These are phyloP conservation scores for Ashinkailepas kermadecensis DNA, from an alignment of 2,888 invertebrate species.

Conservation along the genomic window DNA sequence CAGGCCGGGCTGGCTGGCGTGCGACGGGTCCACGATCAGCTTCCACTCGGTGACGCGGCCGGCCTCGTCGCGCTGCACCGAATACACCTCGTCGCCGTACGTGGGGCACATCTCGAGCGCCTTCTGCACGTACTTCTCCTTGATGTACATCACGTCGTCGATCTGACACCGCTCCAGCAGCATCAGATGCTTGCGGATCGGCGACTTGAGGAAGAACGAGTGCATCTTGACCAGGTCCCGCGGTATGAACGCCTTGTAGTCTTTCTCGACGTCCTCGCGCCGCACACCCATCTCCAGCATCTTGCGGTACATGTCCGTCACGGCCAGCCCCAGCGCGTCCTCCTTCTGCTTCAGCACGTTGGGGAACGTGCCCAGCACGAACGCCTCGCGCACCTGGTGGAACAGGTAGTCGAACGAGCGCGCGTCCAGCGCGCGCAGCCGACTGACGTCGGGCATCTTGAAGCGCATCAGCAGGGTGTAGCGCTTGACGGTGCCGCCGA, in stretches of 20 bases:
- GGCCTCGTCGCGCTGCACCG: conserved; percentile 57
- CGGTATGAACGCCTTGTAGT: conserved; percentile 76
- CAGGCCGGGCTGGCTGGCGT: conserved; percentile 58
- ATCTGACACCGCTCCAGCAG: conserved; percentile 45
- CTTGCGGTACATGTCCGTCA: conserved; percentile 78
- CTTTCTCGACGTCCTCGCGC: conserved; percentile 60
- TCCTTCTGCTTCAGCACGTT: conserved; percentile 67
- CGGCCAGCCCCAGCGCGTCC: conserved; percentile 73
- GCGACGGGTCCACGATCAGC: conserved; percentile 57
- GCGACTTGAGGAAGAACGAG: conserved; percentile 62
- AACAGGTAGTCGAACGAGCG: conserved; percentile 78
- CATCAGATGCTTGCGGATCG: conserved; percentile 59
- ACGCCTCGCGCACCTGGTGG: conserved; percentile 73
- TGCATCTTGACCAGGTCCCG: conserved; percentile 67
- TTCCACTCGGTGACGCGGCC: conserved; percentile 41
- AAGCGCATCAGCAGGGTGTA: conserved; percentile 53
- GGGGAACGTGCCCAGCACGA: conserved; percentile 66
- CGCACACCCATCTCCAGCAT: conserved; percentile 64
- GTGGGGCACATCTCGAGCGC: conserved; percentile 40
- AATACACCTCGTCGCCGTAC: conserved; percentile 57
- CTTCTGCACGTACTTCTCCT: conserved; percentile 70
- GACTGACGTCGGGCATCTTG: conserved; percentile 58
- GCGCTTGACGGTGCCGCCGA: not conserved
- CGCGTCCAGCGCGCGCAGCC: conserved; percentile 59
- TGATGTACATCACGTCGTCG: conserved; percentile 61